phyloP scores from a whole-genome alignment of 2,797 vertebrate species.

The Epinephelus malabaricus region DNA sequence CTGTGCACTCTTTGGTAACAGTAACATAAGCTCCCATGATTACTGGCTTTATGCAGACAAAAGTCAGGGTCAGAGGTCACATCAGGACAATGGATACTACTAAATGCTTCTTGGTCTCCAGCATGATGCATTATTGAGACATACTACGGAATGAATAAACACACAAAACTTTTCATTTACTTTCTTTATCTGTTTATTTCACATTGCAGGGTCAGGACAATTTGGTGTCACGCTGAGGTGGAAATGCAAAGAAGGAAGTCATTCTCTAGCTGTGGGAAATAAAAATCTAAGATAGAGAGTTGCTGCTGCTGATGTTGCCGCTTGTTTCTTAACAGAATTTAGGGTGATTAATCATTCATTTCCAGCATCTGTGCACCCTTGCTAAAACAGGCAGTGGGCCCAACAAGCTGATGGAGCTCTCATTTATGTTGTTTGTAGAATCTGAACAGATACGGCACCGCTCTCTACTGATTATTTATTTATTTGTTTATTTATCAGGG shows the following conservation, averaged over 20 bases:
- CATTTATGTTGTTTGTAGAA: slow-evolving; percentile 64
- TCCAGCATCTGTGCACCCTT: slow-evolving; percentile 59
- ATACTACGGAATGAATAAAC: not conserved
- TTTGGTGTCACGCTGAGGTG: not conserved
- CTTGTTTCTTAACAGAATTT: slow-evolving; percentile 61
- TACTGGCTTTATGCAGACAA: not conserved
- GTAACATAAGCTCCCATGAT: not conserved
- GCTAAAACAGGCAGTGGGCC: slow-evolving; percentile 43
- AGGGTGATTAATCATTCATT: slow-evolving; percentile 75
- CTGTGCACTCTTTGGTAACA: not conserved
- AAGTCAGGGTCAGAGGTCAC: not conserved
- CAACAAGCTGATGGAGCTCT: slow-evolving; percentile 46
- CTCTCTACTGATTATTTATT: slow-evolving; percentile 45
- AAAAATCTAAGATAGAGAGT: slow-evolving; percentile 24
- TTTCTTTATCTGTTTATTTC: slow-evolving; percentile 26
- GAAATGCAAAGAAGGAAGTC: slow-evolving; percentile 17
- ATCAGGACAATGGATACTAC: not conserved
- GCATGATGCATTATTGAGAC: slow-evolving; percentile 12
- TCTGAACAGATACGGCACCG: slow-evolving; percentile 29
- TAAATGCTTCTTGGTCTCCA: not conserved
- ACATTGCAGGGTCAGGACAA: not conserved
- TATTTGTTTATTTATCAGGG: no score
- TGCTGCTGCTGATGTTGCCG: slow-evolving; percentile 40
- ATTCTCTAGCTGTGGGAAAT: slow-evolving; percentile 20
- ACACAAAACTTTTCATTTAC: not conserved